Base-by-base conservation (phyloP, 2,888 invertebrate species). In the Temnothorax ravouxi region DNA sequence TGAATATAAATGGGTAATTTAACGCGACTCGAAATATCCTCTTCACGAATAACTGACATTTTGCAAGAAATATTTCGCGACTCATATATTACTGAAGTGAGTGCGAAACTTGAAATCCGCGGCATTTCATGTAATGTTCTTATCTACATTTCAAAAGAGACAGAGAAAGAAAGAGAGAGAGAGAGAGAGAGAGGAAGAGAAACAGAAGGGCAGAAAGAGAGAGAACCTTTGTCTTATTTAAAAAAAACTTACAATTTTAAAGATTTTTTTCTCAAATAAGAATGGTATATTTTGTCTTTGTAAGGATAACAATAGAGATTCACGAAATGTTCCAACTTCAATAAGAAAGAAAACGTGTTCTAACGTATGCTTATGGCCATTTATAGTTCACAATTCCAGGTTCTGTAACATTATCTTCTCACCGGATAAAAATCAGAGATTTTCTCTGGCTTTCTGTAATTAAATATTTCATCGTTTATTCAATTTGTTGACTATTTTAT, bases 371-470 rank as follows among this genome's bases (percentile, higher is more conserved):
- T 67, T 13, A 34, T 38, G 21, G 15, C 29, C 52, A 67, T 54
- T 64, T 61, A 67, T 44, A 74, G 25, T 72, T 56, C n/a, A 18
- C n/a, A 18, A 56, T 15, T 50, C n/a, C 6, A 81, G n/a, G 13
- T 67, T 84, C 34, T 50, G 67, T 61, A 67, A 81, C 50, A 79
- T 29, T 67, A 54, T 74, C 61, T 41, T 74, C 15, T 61, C n/a
- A 41, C 1, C 29, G 6, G 34, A 74, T 59, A 41, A 47, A n/a
- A 75, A 62, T 64, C 64, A 34, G 50, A 59, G 21, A 21, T 34
- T 64, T 62, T 21, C 44, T 44, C 13, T 3, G 5, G 67, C 9
- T 29, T 9, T 44, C 47, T 44, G n/a, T 38, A 52, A 21, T 44
- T 44, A 61, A 34, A 61, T 41, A 54, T 44, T 74, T 74, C n/a